Percentiles rank a stretch among this genome's conserved stretches.
Conservation (phyloP, 64 coral and sea anemone genomes). For the Platygyra sinensis region DNA sequence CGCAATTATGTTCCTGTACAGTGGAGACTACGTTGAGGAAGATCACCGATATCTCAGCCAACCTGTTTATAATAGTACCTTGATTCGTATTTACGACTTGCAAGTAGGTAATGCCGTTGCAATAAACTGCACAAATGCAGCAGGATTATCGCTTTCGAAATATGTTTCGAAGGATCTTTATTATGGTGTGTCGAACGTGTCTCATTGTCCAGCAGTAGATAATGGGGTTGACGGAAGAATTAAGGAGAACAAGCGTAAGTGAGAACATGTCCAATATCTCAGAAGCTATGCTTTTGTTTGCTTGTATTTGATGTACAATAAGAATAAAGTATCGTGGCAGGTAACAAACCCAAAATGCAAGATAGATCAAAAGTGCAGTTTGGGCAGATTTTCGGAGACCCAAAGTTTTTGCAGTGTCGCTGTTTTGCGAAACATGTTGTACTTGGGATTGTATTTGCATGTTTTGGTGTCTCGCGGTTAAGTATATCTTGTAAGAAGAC, state of each 20-base stretch:
- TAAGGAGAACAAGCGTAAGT: background rate
- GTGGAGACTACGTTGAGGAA: too few species aligned
- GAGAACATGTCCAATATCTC: background rate
- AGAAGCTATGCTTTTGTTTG: background rate
- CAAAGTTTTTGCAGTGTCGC: background rate
- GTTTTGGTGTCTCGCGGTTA: background rate
- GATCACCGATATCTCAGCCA: too few species aligned
- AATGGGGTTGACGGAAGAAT: slow-evolving; percentile 1
- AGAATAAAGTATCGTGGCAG: background rate
- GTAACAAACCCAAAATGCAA: slow-evolving; percentile 2
- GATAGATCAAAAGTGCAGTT: background rate
- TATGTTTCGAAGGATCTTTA: background rate
- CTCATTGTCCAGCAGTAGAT: slow-evolving; percentile 17
- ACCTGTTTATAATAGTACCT: too few species aligned
- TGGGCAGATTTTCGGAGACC: background rate
- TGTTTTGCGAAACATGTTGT: background rate
- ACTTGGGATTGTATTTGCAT: background rate
- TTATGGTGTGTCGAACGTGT: background rate
- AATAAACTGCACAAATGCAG: background rate
- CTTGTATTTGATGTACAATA: background rate
- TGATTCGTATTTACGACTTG: too few species aligned
- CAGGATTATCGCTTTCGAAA: background rate
- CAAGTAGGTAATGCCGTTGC: too few species aligned
- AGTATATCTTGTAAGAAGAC: background rate
- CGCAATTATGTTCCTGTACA: too few species aligned